Conservation (phyloP, 2,888 invertebrate genomes). For the Drosophila kanekoi region DNA sequence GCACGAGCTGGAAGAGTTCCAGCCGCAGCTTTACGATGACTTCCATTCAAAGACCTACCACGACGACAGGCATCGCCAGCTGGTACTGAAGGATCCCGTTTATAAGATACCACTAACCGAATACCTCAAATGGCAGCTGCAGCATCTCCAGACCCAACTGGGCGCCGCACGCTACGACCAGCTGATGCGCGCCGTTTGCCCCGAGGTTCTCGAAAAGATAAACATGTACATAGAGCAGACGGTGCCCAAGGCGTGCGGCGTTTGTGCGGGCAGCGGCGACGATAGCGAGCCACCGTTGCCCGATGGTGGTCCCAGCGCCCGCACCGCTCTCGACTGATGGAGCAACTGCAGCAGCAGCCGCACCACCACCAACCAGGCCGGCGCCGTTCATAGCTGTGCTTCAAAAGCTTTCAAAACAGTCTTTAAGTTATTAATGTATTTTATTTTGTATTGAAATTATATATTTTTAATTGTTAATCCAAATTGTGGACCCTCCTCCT, state of each 20-base stretch:
- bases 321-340: conserved; percentile 43
- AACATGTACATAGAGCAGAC: conserved; percentile 78
- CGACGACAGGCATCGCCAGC: conserved; percentile 89
- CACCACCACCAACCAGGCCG: conserved; percentile 13
- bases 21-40: conserved; percentile 84
- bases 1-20: conserved; percentile 81
- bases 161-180: conserved; percentile 91
- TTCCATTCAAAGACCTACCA: conserved; percentile 89
- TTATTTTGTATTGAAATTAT: conserved; percentile 81
- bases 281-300: conserved; percentile 29
- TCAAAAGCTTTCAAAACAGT: conserved; percentile 69
- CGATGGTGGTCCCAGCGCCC: conserved; percentile 20
- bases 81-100: conserved; percentile 91
- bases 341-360: neutral
- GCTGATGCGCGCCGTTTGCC: conserved; percentile 90
- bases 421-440: conserved; percentile 78
- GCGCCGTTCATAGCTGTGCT: conserved; percentile 71
- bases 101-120: conserved; percentile 91
- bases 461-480: conserved; percentile 76
- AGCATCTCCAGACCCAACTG: conserved; percentile 89
- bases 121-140: conserved; percentile 90
- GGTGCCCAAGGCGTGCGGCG: conserved; percentile 74
- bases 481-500: neutral
- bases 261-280: conserved; percentile 62
- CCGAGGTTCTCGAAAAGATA: conserved; percentile 90